Percentiles rank a stretch among this genome's conserved stretches.
phyloP scores from a whole-genome alignment of 2,888 invertebrate genomes.

The Morpho achilles region DNA sequence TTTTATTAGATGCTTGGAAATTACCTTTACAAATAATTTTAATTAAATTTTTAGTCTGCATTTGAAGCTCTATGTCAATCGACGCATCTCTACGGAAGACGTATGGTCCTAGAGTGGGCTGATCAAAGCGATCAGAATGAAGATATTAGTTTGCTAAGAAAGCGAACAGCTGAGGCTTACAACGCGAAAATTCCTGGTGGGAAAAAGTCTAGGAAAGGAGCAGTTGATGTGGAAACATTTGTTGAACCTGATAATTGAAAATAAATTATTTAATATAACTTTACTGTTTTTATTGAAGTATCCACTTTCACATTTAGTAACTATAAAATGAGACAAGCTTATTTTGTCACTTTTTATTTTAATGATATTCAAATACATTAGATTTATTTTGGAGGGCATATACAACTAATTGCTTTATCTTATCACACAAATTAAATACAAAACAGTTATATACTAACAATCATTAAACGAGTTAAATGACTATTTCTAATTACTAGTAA shows the following conservation, averaged over 20 bases:
- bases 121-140: constrained; percentile 83
- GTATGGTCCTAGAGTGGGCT: constrained; percentile 98
- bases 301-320: neutral
- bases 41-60: constrained; percentile 83
- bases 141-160: constrained; percentile 88
- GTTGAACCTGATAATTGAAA: constrained; percentile 47
- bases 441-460: constrained; percentile 17
- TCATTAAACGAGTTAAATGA: constrained; percentile 18
- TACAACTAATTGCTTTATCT: constrained; percentile 29
- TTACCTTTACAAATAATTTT: neutral
- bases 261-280: constrained; percentile 17
- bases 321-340: neutral
- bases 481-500: constrained; percentile 24
- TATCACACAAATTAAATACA: constrained; percentile 27
- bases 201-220: constrained; percentile 68
- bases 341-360: constrained; percentile 46
- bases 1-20: neutral
- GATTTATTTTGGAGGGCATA: constrained; percentile 38
- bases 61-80: constrained; percentile 96
- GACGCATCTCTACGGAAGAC: constrained; percentile 97
- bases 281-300: neutral
- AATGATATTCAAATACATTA: constrained; percentile 36
- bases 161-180: constrained; percentile 86
- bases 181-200: constrained; percentile 63
- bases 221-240: constrained; percentile 65